Base-by-base conservation (phyloP, 2,113 vertebrate genomes). In the Struthio camelus region DNA sequence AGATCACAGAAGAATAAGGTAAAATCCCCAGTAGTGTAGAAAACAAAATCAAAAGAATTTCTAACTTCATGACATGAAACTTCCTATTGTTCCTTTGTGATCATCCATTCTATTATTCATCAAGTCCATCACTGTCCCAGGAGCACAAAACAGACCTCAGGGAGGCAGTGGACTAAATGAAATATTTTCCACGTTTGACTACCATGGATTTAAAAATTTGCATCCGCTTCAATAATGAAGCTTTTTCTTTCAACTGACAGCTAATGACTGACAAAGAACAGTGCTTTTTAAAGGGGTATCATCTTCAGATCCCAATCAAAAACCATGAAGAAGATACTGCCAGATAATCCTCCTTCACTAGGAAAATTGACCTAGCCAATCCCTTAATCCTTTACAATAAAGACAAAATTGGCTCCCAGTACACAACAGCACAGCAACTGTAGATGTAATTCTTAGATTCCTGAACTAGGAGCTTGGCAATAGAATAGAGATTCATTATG, bases 361-460 rank as follows among this genome's bases (percentile, higher is more conserved):
- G 61, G 38, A 87, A 54, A 86, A 89, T 40, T 2, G 0, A 65
- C 7, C 85, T 48, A 65, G 51, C 38, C 80, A 79, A 40, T n/a
- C n/a, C 65, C 64, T 73, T 94, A 95, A 96, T 92, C 82, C 56
- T 38, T 77, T 85, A 64, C n/a, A 81, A 70, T 83, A 85, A 67
- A 93, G 82, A 88, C 38, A 7, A 90, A 88, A 88, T 61, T 87
- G 56, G 40, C 69, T 85, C 51, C 61, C 69, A 90, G 66, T 27
- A 85, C 34, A 65, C 40, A 80, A 92, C 80, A 24, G 80, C 80
- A 89, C 53, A 87, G 84, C 78, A 89, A 89, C 36, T 80, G 46
- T 53, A 91, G 84, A 87, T 70, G 62, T 30, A 85, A 89, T 92
- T 77, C 75, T 89, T 81, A 83, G 51, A 85, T 81, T 84, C 48